A percentile compares a stretch with the other conserved stretches of the same genome.
These are phyloP conservation scores for Saguinus imperator DNA, from an alignment of 2,113 vertebrate species.

Conservation along the genomic window DNA sequence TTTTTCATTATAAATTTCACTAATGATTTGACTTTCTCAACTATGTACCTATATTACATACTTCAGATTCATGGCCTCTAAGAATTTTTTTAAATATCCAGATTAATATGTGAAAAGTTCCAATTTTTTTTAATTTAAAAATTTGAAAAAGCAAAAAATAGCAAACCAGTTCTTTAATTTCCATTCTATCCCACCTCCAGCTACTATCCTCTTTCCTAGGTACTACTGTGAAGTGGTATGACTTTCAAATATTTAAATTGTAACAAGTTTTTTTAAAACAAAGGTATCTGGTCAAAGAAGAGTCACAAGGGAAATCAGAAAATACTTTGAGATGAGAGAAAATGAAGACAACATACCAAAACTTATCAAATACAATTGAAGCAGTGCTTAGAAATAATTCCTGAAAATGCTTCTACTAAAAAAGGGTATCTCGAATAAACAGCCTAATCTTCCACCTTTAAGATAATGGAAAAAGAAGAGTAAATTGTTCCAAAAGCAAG, in stretches of 20 bases:
- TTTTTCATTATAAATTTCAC: background rate
- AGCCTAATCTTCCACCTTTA: background rate
- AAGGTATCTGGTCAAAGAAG: background rate
- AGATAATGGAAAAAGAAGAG: background rate
- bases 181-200: background rate
- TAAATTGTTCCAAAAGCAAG: slow-evolving; percentile 13
- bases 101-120: background rate
- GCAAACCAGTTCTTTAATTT: background rate
- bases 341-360: background rate
- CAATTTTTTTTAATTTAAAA: slow-evolving; percentile 1
- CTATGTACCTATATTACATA: background rate
- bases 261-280: background rate
- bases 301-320: background rate
- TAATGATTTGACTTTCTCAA: background rate
- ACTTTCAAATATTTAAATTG: slow-evolving; percentile 15
- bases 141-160: background rate
- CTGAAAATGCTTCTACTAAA: background rate
- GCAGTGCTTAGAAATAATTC: background rate
- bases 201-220: background rate
- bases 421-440: background rate
- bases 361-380: background rate
- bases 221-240: background rate
- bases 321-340: background rate
- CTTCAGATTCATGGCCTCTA: background rate
- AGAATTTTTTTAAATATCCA: background rate